Percentiles rank a stretch among this genome's conserved stretches.
Conservation (phyloP, 2,888 invertebrate species). For the Phalera bucephala region DNA sequence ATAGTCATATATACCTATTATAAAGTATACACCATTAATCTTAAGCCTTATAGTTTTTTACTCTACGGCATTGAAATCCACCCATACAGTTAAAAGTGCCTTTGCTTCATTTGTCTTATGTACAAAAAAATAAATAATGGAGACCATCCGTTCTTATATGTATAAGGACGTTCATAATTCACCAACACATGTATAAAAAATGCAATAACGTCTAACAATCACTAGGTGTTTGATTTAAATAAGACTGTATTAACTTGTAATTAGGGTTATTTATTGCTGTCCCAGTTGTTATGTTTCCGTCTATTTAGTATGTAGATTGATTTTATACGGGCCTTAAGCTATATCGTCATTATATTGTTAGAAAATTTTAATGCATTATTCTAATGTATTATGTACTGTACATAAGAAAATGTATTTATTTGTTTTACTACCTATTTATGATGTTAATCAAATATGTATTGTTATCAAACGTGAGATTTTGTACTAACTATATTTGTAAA, state of each 20-base stretch:
- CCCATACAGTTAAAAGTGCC: slow-evolving; percentile 11
- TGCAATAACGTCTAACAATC: not conserved
- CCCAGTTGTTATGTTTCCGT: not conserved
- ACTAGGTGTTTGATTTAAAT: not conserved
- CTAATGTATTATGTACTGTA: too few species aligned
- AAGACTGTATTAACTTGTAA: not conserved
- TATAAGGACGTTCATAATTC: not conserved
- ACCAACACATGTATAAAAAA: not conserved
- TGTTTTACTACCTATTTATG: too few species aligned
- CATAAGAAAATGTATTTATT: too few species aligned
- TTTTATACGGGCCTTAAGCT: not conserved
- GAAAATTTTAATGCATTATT: too few species aligned
- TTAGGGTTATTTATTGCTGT: not conserved
- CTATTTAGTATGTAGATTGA: not conserved
- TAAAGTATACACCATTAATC: not conserved
- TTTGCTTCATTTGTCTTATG: slow-evolving; percentile 21
- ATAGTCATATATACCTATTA: too few species aligned
- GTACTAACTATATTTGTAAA: too few species aligned
- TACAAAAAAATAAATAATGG: slow-evolving; percentile 25
- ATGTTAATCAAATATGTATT: too few species aligned
- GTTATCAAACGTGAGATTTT: too few species aligned
- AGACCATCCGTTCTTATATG: slow-evolving; percentile 16
- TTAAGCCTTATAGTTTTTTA: slow-evolving; percentile 12
- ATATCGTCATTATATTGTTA: too few species aligned
- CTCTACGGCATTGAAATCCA: slow-evolving; percentile 24